These are phyloP conservation scores for Zophobas atratus DNA, from an alignment of 1,140 invertebrate species.

Conservation along the genomic window DNA sequence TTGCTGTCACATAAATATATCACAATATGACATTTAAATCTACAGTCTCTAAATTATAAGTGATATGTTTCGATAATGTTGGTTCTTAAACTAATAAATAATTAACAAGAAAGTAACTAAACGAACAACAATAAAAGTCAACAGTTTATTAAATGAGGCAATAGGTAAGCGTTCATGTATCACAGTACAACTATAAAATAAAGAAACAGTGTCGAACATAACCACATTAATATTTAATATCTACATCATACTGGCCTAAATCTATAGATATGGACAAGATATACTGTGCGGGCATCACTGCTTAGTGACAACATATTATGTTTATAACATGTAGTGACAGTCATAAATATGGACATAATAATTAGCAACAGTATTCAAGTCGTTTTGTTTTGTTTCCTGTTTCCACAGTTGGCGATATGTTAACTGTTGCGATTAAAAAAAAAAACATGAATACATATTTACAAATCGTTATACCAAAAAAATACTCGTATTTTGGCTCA, in stretches of 20 bases:
- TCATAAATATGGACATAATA: constrained; percentile 32
- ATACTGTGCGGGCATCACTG: constrained; percentile 63
- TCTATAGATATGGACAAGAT: constrained; percentile 61
- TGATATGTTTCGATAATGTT: constrained; percentile 49
- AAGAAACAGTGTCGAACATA: constrained; percentile 29
- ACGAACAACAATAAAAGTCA: constrained; percentile 5
- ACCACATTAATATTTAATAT: constrained; percentile 27
- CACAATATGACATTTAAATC: constrained; percentile 45
- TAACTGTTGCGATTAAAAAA: no score
- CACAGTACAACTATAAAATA: constrained; percentile 55
- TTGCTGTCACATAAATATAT: constrained; percentile 41
- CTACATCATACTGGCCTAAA: constrained; percentile 50
- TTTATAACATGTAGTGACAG: constrained; percentile 42
- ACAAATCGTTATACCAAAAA: no score
- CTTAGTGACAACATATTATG: constrained; percentile 46
- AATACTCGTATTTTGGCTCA: no score
- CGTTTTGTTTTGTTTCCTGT: background rate
- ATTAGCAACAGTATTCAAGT: constrained; percentile 21
- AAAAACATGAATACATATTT: no score
- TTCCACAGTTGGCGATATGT: background rate
- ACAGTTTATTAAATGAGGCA: constrained; percentile 4
- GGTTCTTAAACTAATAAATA: constrained; percentile 16
- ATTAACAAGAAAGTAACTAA: constrained; percentile 1
- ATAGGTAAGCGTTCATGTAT: constrained; percentile 51
- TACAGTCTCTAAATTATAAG: constrained; percentile 39